Percentiles rank a stretch among this genome's conserved stretches.
phyloP scores from a whole-genome alignment of 2,888 invertebrate genomes.

The Tachina fera region DNA sequence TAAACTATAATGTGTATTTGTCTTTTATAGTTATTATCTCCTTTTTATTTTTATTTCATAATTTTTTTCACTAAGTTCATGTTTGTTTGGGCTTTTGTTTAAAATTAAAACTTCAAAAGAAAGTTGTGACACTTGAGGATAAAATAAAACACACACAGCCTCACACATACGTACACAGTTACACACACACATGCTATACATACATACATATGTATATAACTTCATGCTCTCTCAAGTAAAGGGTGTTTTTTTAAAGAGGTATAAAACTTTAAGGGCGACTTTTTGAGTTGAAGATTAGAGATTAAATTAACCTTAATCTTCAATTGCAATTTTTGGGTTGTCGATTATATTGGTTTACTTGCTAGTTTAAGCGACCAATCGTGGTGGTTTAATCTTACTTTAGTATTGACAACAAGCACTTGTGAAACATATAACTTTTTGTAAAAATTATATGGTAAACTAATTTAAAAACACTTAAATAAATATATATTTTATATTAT shows the following conservation, averaged over 20 bases:
- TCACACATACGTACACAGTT: background rate
- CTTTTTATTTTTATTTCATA: slow-evolving; percentile 24
- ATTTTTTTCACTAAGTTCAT: slow-evolving; percentile 30
- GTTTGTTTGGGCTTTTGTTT: slow-evolving; percentile 48
- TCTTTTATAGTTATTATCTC: slow-evolving; percentile 43
- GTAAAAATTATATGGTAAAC: no score
- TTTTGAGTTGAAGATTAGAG: no score
- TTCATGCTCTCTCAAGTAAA: background rate
- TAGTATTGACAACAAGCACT: no score
- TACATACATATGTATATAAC: background rate
- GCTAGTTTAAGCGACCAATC: no score
- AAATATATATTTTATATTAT: no score
- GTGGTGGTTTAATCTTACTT: no score
- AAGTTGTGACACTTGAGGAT: slow-evolving; percentile 70
- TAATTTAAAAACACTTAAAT: no score
- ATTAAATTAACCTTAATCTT: no score
- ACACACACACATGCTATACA: background rate
- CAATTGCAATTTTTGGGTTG: no score
- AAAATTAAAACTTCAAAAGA: slow-evolving; percentile 66
- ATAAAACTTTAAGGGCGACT: no score
- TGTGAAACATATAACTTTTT: no score
- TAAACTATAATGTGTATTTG: slow-evolving; percentile 21
- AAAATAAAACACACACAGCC: slow-evolving; percentile 26
- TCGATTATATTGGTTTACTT: no score
- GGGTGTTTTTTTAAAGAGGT: background rate